Evolutionary conservation across 2,888 invertebrate species (phyloP).

Genomic region (Folsomia manolachei): DNA sequence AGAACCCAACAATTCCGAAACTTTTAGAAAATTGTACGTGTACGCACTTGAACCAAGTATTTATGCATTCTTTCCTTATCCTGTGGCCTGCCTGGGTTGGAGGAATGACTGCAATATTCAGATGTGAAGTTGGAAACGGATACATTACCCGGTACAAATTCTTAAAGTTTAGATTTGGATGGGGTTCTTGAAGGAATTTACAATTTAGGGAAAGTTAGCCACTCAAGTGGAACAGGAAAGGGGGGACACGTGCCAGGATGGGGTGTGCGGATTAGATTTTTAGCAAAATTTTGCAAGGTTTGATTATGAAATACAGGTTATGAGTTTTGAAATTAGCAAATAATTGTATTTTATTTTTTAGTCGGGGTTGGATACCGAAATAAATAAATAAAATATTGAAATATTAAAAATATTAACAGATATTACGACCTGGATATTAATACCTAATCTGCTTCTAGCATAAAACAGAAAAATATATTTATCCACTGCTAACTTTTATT

Average conservation of each 20-base stretch:
- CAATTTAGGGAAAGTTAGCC: background rate
- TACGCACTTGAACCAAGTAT: background rate
- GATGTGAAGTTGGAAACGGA: background rate
- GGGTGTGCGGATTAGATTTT: too few relatives aligned
- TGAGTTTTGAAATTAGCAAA: background rate
- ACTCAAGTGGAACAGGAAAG: background rate
- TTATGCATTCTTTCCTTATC: background rate
- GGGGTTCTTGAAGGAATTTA: background rate
- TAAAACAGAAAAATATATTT: too few relatives aligned
- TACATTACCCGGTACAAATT: background rate
- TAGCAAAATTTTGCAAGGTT: too few relatives aligned
- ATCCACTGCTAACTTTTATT: too few relatives aligned
- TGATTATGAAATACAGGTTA: too few relatives aligned
- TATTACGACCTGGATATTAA: too few relatives aligned
- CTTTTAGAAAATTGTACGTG: too few relatives aligned
- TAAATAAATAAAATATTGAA: too few relatives aligned
- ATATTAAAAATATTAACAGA: too few relatives aligned
- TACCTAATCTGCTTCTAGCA: too few relatives aligned
- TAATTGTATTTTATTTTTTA: background rate
- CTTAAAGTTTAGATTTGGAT: background rate
- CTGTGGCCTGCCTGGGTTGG: background rate
- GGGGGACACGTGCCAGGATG: background rate
- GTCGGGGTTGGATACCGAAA: background rate
- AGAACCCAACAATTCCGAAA: background rate
- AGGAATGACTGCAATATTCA: background rate